phyloP scores from a whole-genome alignment of 2,797 vertebrate genomes.

The Melanotaenia parkinsoni region DNA sequence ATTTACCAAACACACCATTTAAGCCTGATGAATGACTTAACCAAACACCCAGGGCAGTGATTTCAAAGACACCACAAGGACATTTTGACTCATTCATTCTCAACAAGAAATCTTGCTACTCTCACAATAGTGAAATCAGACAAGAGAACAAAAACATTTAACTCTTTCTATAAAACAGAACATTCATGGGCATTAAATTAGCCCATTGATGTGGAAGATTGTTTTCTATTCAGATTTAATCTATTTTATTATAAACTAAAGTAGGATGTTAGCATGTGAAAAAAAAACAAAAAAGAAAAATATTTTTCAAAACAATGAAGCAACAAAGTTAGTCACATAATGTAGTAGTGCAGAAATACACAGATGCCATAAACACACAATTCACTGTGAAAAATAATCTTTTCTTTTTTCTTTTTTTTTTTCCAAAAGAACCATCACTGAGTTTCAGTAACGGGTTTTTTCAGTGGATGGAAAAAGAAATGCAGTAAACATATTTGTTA shows the following conservation, averaged over 20 bases:
- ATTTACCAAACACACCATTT: conserved; percentile 49
- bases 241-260: conserved; percentile 19
- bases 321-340: conserved; percentile 8
- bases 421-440: conserved; percentile 2
- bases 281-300: neutral
- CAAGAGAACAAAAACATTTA: conserved; percentile 39
- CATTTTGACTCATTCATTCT: conserved; percentile 85
- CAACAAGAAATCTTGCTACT: conserved; percentile 43
- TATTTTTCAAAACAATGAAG: conserved; percentile 6
- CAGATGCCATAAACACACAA: conserved; percentile 26
- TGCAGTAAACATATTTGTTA: conserved; percentile 34
- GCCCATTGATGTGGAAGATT: conserved; percentile 21
- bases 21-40: conserved; percentile 63
- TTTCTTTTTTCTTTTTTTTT: conserved; percentile 4
- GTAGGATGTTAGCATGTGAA: conserved; percentile 17
- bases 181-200: conserved; percentile 41
- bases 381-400: neutral
- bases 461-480: conserved; percentile 34
- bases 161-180: conserved; percentile 31
- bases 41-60: conserved; percentile 42
- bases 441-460: conserved; percentile 10
- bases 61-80: conserved; percentile 77
- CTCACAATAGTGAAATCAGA: conserved; percentile 37
- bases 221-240: conserved; percentile 38
- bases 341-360: conserved; percentile 11